Percentiles rank a stretch among this genome's conserved stretches.
Evolutionary conservation across 2,113 vertebrate genomes (phyloP).

Genomic region (Sceloporus tristichus): DNA sequence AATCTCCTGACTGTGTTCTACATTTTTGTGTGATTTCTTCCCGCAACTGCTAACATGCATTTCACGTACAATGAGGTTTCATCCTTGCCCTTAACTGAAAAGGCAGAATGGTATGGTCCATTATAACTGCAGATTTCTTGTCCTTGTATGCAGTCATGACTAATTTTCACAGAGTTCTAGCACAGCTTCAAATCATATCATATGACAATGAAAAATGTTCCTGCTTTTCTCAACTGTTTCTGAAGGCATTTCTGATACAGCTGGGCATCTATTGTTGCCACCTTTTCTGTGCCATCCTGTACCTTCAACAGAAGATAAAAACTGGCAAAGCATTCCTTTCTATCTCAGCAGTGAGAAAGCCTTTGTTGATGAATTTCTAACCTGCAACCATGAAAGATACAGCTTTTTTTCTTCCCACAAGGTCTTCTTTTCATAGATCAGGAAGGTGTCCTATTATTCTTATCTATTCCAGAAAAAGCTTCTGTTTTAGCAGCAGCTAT

Average conservation of each 20-base stretch:
- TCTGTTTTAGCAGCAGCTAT: too few relatives aligned
- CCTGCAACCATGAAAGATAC: neutral
- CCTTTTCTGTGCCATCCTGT: neutral
- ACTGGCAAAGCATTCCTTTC: neutral
- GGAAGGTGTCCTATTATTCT: neutral
- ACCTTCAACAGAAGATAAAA: neutral
- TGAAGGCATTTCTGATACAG: neutral
- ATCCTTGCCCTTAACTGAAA: neutral
- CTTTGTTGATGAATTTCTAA: neutral
- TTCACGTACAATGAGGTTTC: neutral
- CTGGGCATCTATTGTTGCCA: neutral
- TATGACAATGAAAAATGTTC: neutral
- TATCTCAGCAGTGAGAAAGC: neutral
- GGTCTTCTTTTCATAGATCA: neutral
- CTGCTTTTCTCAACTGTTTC: neutral
- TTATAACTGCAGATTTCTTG: neutral
- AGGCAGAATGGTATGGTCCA: neutral
- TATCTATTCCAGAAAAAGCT: neutral
- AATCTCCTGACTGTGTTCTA: neutral
- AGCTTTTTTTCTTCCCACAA: neutral
- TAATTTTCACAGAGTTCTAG: neutral
- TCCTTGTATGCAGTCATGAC: neutral
- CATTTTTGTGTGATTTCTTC: neutral
- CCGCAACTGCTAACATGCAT: neutral
- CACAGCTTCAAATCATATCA: neutral